These are phyloP conservation scores for Prolemur simus DNA, from an alignment of 2,113 vertebrate species.

Conservation along the genomic window DNA sequence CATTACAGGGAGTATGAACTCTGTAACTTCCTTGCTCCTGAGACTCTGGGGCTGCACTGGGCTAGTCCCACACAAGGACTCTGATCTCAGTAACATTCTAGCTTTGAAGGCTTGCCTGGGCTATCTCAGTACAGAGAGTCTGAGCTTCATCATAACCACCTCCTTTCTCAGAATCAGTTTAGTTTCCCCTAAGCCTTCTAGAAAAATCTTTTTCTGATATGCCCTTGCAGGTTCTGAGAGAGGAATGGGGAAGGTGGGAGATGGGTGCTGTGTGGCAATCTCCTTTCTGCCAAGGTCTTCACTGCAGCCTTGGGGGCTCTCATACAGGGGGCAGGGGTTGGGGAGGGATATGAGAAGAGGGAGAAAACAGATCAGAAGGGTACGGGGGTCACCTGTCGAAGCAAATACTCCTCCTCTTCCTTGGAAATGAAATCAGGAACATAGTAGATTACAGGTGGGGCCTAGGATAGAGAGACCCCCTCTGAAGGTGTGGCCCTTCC, in stretches of 20 bases:
- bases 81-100: background rate
- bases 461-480: conserved; percentile 74
- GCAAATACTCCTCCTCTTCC: conserved; percentile 87
- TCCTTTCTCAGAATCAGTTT: conserved; percentile 17
- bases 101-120: background rate
- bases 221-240: background rate
- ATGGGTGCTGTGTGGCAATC: background rate
- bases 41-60: background rate
- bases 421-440: conserved; percentile 91
- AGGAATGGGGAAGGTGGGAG: background rate
- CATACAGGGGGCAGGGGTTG: background rate
- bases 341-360: background rate
- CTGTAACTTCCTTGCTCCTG: background rate
- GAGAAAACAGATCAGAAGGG: background rate
- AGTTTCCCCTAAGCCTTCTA: conserved; percentile 2
- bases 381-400: conserved; percentile 83
- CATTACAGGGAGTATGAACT: background rate
- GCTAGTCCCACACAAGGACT: background rate
- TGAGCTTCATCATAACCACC: background rate
- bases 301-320: background rate
- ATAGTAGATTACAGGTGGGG: conserved; percentile 88
- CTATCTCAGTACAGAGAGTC: background rate
- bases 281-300: background rate
- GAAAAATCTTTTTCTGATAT: background rate
- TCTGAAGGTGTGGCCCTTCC: background rate